Percentiles rank a stretch among this genome's conserved stretches.
Evolutionary conservation across 2,888 invertebrate genomes (phyloP).

Genomic region (Lochmaea crataegi): DNA sequence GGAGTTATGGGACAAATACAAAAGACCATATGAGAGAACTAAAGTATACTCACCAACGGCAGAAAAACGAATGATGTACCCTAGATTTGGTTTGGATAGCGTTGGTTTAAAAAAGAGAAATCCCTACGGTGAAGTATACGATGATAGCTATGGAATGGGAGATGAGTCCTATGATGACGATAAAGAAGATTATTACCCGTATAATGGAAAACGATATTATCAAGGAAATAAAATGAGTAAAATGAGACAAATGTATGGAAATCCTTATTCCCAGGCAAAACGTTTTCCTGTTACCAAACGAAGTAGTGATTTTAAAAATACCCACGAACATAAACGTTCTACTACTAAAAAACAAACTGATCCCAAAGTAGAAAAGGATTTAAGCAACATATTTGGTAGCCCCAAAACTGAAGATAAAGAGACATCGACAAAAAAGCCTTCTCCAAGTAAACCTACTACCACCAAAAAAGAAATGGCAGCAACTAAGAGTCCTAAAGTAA

Average conservation of each 20-base stretch:
- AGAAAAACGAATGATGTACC: slow-evolving; percentile 56
- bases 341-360: slow-evolving; percentile 67
- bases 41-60: slow-evolving; percentile 53
- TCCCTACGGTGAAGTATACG: slow-evolving; percentile 41
- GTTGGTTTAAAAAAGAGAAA: slow-evolving; percentile 59
- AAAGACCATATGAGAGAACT: slow-evolving; percentile 55
- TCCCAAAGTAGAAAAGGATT: slow-evolving; percentile 76
- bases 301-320: slow-evolving; percentile 63
- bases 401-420: slow-evolving; percentile 30
- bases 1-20: slow-evolving; percentile 68
- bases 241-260: slow-evolving; percentile 39
- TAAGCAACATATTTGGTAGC: slow-evolving; percentile 75
- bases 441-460: slow-evolving; percentile 41
- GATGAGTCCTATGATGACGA: slow-evolving; percentile 47
- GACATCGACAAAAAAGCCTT: slow-evolving; percentile 34
- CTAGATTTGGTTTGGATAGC: slow-evolving; percentile 58
- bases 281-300: slow-evolving; percentile 77
- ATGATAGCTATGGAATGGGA: slow-evolving; percentile 40
- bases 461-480: slow-evolving; percentile 38
- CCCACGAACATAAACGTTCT: slow-evolving; percentile 56
- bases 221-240: slow-evolving; percentile 46
- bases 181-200: slow-evolving; percentile 44
- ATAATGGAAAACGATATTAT: slow-evolving; percentile 45
- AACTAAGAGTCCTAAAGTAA: slow-evolving; percentile 36
- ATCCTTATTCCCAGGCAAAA: slow-evolving; percentile 61